Percentiles rank a stretch among this genome's conserved stretches.
Evolutionary conservation across 2,113 vertebrate species (phyloP).

Genomic region (Bubalus kerabau): DNA sequence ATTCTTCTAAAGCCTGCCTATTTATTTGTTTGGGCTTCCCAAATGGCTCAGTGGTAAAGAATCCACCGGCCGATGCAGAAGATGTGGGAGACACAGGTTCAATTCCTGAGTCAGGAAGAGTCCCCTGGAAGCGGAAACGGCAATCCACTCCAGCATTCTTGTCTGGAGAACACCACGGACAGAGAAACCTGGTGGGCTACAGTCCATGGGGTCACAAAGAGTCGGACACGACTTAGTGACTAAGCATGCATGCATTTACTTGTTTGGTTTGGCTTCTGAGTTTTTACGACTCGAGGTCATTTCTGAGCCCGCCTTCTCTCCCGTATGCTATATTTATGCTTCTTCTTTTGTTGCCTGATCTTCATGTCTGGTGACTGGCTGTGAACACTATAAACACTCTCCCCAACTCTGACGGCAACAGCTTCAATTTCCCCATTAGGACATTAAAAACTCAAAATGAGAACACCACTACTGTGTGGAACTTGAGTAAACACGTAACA

Average conservation of each 20-base stretch:
- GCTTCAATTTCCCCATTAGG: background rate
- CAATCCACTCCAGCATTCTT: background rate
- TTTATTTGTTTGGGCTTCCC: background rate
- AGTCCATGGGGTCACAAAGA: background rate
- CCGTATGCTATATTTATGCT: background rate
- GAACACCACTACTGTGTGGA: accelerated
- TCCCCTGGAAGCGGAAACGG: background rate
- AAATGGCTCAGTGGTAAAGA: background rate
- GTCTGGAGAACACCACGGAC: background rate
- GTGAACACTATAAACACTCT: background rate
- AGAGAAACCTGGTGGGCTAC: background rate
- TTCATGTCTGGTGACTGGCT: no score
- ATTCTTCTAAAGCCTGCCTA: background rate
- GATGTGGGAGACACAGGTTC: background rate
- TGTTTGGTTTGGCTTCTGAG: background rate
- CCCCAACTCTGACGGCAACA: background rate
- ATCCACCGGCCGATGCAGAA: background rate
- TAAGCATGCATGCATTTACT: background rate
- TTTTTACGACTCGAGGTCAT: background rate
- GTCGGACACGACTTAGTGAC: background rate
- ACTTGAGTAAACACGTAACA: background rate
- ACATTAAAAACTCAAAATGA: background rate
- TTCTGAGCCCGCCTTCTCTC: background rate
- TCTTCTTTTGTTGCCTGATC: background rate
- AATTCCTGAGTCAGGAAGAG: background rate